Evolutionary conservation across 2,888 invertebrate genomes (phyloP).

Genomic region (Steromphala cineraria): DNA sequence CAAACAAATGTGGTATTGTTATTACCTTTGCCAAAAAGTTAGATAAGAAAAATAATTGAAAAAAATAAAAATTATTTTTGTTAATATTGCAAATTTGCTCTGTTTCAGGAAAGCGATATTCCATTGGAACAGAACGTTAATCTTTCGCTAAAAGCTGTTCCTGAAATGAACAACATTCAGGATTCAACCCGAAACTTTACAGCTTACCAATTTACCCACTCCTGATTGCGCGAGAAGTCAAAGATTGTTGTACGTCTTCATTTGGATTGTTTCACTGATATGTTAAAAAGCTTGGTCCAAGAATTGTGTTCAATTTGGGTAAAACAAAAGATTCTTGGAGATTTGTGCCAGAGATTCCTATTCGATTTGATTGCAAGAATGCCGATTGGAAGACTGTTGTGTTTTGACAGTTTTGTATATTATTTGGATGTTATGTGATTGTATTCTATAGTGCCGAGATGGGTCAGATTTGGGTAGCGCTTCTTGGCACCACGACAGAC

Average conservation of each 20-base stretch:
- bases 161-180: slow-evolving; percentile 26
- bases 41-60: no score
- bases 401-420: background rate
- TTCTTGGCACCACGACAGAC: background rate
- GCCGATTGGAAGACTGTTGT: background rate
- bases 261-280: background rate
- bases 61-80: background rate
- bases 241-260: background rate
- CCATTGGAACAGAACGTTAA: slow-evolving; percentile 24
- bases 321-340: background rate
- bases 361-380: background rate
- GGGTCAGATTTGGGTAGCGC: background rate
- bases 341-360: background rate
- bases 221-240: slow-evolving; percentile 13
- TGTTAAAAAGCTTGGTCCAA: background rate
- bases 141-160: slow-evolving; percentile 18
- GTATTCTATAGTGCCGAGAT: background rate
- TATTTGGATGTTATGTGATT: background rate
- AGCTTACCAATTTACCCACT: slow-evolving; percentile 23
- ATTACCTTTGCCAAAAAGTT: no score
- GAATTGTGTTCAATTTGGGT: background rate
- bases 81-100: background rate
- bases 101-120: slow-evolving; percentile 29
- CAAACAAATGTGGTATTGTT: no score
- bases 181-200: slow-evolving; percentile 16